phyloP scores from a whole-genome alignment of 2,888 invertebrate genomes.

The Biston stratarius region DNA sequence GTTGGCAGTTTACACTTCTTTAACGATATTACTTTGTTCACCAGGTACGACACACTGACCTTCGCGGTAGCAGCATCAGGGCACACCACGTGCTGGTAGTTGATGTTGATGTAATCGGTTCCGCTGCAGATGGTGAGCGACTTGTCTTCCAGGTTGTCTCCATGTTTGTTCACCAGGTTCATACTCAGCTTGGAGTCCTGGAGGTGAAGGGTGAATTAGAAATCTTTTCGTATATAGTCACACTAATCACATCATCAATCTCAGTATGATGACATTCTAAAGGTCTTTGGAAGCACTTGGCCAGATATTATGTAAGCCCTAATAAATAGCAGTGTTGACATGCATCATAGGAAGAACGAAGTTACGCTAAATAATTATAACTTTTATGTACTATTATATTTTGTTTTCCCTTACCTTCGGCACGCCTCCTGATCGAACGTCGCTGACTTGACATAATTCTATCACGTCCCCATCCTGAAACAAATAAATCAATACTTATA shows the following conservation, averaged over 20 bases:
- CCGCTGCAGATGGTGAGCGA: slow-evolving; percentile 99
- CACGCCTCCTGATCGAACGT: slow-evolving; percentile 96
- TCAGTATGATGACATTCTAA: too few species aligned
- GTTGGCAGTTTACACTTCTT: too few species aligned
- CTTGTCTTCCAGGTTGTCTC: slow-evolving; percentile 94
- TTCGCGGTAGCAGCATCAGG: slow-evolving; percentile 97
- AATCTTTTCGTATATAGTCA: background rate
- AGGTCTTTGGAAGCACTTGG: too few species aligned
- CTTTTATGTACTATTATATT: too few species aligned
- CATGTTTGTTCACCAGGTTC: slow-evolving; percentile 93
- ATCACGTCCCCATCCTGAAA: slow-evolving; percentile 98
- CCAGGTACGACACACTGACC: slow-evolving; percentile 83
- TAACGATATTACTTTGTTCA: background rate
- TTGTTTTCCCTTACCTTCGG: slow-evolving; percentile 89
- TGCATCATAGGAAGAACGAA: too few species aligned
- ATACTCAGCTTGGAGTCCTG: slow-evolving; percentile 93
- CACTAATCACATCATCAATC: too few species aligned
- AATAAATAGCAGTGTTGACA: too few species aligned
- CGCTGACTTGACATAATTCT: slow-evolving; percentile 99
- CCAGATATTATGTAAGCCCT: too few species aligned
- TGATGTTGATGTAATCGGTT: slow-evolving; percentile 99
- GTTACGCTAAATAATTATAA: too few species aligned
- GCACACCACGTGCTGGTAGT: slow-evolving; percentile 98
- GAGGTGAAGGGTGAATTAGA: slow-evolving; percentile 17
- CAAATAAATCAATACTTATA: slow-evolving; percentile 47